Conservation (phyloP, 1,140 invertebrate species). For the Phymastichus coffea region DNA sequence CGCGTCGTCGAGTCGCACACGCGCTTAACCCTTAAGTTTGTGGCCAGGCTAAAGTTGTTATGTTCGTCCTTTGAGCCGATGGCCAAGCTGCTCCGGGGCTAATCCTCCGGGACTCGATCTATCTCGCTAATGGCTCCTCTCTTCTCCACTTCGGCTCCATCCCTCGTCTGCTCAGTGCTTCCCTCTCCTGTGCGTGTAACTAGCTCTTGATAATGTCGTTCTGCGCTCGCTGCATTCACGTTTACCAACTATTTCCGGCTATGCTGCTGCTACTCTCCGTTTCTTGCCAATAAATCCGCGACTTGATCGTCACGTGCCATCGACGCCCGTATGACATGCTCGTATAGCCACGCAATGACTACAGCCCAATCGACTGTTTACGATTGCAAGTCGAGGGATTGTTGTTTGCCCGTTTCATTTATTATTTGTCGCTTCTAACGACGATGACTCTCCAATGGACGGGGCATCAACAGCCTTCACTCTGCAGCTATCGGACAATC, state of each 20-base stretch:
- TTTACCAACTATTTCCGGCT: neutral
- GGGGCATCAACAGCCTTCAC: too few relatives aligned
- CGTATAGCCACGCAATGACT: too few relatives aligned
- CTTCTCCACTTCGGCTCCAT: neutral
- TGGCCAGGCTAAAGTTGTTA: conserved; percentile 54
- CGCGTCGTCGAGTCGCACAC: conserved; percentile 12
- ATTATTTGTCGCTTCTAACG: too few relatives aligned
- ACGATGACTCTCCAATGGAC: too few relatives aligned
- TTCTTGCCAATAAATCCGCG: too few relatives aligned
- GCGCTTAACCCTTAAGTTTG: conserved; percentile 58
- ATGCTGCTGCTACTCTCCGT: too few relatives aligned
- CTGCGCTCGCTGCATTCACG: neutral
- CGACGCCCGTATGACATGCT: too few relatives aligned
- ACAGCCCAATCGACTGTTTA: too few relatives aligned
- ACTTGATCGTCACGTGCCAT: too few relatives aligned
- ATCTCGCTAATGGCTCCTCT: conserved; percentile 48
- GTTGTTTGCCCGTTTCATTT: too few relatives aligned
- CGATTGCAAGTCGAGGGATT: too few relatives aligned
- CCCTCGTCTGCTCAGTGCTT: neutral
- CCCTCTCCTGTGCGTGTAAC: neutral
- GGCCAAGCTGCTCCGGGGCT: conserved; percentile 38
- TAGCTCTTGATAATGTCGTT: conserved; percentile 6
- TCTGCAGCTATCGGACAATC: too few relatives aligned
- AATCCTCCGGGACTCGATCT: conserved; percentile 51
- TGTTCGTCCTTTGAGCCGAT: conserved; percentile 56